Conservation (phyloP, 2,797 vertebrate species). For the Acestrorhynchus altus region DNA sequence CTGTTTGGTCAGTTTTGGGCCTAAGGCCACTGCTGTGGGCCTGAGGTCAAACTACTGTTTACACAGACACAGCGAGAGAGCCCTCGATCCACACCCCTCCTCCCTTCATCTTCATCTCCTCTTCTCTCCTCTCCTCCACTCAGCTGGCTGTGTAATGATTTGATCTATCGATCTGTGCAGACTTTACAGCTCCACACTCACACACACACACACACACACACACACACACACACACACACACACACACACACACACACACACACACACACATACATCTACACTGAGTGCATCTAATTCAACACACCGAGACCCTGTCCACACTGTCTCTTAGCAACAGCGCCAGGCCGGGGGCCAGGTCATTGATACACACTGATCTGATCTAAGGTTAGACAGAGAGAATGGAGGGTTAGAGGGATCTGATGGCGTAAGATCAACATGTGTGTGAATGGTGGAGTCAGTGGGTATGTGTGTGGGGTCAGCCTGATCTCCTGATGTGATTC, state of each 20-base stretch:
- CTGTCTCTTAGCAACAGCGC: constrained; percentile 57
- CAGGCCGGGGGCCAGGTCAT: constrained; percentile 24
- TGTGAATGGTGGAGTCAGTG: neutral
- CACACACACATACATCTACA: constrained; percentile 41
- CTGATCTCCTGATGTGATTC: constrained; percentile 16
- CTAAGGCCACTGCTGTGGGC: neutral
- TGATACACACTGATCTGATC: constrained; percentile 42
- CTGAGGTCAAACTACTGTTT: neutral
- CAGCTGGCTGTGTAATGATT: constrained; percentile 38
- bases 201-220: constrained; percentile 31
- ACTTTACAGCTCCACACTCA: constrained; percentile 58
- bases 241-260: constrained; percentile 58
- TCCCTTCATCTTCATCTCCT: no score
- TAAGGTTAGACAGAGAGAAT: constrained; percentile 16
- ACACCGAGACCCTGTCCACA: constrained; percentile 39
- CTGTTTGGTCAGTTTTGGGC: neutral
- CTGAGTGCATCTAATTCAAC: constrained; percentile 42
- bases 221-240: constrained; percentile 63
- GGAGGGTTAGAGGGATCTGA: neutral
- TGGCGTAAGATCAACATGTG: constrained; percentile 11
- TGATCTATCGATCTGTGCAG: constrained; percentile 75
- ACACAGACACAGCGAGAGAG: neutral
- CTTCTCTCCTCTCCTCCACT: constrained; percentile 10
- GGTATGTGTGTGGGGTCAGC: neutral
- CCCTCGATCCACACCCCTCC: no score